Percentiles rank a stretch among this genome's conserved stretches.
Conservation (phyloP, 2,113 vertebrate species). For the Serilophus lunatus region DNA sequence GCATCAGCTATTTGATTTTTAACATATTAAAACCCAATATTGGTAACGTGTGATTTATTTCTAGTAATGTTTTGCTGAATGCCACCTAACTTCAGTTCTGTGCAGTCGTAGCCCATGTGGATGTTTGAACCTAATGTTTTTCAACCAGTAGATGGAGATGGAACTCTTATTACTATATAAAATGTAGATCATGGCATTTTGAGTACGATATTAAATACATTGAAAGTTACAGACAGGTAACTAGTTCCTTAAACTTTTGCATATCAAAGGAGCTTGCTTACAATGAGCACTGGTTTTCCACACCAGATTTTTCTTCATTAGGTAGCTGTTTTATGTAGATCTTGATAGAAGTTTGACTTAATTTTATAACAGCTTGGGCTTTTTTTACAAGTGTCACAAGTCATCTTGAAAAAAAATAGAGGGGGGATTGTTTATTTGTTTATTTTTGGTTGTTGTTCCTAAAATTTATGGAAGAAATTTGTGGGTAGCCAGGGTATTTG, state of each 20-base stretch:
- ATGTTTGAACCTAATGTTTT: background rate
- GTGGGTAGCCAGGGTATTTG: background rate
- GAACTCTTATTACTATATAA: background rate
- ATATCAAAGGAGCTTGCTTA: background rate
- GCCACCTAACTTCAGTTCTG: background rate
- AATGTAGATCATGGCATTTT: background rate
- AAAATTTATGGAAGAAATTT: background rate
- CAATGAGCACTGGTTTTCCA: background rate
- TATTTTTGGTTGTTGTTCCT: background rate
- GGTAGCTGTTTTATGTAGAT: background rate
- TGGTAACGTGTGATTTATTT: background rate
- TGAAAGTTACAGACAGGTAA: background rate
- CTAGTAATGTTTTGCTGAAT: background rate
- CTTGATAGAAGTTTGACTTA: background rate
- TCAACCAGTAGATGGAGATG: slow-evolving; percentile 30
- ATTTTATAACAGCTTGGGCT: background rate
- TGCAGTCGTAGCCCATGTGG: background rate
- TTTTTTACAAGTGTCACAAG: background rate
- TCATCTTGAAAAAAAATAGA: background rate
- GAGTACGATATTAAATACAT: background rate
- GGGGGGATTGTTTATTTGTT: background rate
- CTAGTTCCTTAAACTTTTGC: background rate
- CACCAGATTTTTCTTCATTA: background rate
- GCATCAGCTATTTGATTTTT: background rate
- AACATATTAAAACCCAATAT: background rate